phyloP scores from a whole-genome alignment of 2,888 invertebrate genomes.

The Gymnocheta viridis region DNA sequence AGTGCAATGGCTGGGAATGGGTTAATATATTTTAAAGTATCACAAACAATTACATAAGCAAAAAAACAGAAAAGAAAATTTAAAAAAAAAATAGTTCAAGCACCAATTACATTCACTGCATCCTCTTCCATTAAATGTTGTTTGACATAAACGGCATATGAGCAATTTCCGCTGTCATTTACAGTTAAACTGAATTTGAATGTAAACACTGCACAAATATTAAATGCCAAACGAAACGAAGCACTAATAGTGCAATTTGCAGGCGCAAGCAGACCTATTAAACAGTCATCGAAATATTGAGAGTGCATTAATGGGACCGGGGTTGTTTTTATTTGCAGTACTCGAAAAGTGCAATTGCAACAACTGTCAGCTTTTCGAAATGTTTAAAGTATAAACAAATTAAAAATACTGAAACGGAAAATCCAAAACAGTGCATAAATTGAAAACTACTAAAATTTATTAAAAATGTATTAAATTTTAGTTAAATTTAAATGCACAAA shows the following conservation, averaged over 20 bases:
- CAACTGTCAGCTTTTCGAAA: slow-evolving; percentile 64
- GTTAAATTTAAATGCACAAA: background rate
- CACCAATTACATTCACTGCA: background rate
- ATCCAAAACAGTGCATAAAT: background rate
- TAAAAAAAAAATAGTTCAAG: slow-evolving; percentile 3
- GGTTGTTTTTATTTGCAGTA: slow-evolving; percentile 14
- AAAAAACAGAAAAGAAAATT: background rate
- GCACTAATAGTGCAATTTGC: background rate
- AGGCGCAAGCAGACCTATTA: slow-evolving; percentile 59
- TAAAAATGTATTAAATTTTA: slow-evolving; percentile 3
- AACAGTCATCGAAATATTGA: slow-evolving; percentile 67
- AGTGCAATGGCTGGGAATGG: no score
- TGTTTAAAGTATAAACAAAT: slow-evolving; percentile 64
- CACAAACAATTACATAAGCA: background rate
- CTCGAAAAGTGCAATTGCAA: slow-evolving; percentile 57
- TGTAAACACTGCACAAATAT: slow-evolving; percentile 61
- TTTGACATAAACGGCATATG: slow-evolving; percentile 62
- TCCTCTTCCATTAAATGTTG: slow-evolving; percentile 55
- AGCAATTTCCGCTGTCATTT: slow-evolving; percentile 71
- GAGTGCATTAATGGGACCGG: slow-evolving; percentile 59
- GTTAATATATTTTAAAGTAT: background rate
- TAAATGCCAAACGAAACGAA: background rate
- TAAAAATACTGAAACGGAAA: background rate
- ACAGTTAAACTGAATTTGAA: slow-evolving; percentile 32
- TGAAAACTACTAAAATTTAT: slow-evolving; percentile 25